Percentiles rank a stretch among this genome's conserved stretches.
Conservation (phyloP, 2,888 invertebrate genomes). For the Drosophila planitibia region DNA sequence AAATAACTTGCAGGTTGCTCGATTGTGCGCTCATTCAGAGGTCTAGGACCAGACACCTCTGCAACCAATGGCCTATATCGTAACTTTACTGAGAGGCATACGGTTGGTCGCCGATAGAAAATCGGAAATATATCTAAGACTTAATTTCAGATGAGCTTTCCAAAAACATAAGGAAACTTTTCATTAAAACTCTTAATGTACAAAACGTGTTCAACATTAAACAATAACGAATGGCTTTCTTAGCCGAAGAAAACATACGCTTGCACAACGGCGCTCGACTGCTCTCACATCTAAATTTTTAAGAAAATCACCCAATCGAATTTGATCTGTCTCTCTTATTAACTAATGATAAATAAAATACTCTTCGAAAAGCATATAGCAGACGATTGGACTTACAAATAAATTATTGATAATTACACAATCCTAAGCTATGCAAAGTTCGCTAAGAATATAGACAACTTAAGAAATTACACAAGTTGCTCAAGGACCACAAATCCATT, state of each 20-base stretch:
- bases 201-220: neutral
- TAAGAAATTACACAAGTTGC: neutral
- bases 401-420: neutral
- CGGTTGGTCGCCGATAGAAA: neutral
- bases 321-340: neutral
- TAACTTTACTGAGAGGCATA: neutral
- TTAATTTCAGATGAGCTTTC: neutral
- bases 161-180: neutral
- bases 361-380: neutral
- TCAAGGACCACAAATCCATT: neutral
- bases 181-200: neutral
- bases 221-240: neutral
- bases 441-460: neutral
- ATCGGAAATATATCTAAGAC: neutral
- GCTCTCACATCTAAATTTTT: neutral
- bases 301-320: neutral
- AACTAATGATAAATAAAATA: neutral
- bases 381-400: neutral
- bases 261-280: neutral
- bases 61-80: neutral
- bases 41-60: neutral
- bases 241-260: neutral
- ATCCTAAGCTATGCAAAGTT: neutral
- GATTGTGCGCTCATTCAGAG: neutral
- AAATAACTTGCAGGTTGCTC: conserved; percentile 58